Conservation (phyloP, 2,113 vertebrate species). For the Serinus canaria region DNA sequence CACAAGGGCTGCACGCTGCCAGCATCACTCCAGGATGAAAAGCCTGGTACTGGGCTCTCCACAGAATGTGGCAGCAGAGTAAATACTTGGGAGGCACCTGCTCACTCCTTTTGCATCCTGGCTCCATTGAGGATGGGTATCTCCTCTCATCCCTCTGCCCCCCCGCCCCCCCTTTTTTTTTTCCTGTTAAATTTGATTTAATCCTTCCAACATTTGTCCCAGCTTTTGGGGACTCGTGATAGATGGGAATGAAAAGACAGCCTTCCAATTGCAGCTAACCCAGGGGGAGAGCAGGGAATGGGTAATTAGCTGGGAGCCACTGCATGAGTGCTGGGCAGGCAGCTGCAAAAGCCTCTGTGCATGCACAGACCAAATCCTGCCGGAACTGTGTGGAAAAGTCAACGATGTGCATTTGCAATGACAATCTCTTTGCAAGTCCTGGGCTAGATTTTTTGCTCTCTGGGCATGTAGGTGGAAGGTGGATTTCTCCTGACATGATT, state of each 20-base stretch:
- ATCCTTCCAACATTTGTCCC: constrained; percentile 55
- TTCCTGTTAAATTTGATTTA: not conserved
- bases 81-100: constrained; percentile 53
- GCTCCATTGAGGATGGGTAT: not conserved
- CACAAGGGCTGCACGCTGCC: not conserved
- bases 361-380: not conserved
- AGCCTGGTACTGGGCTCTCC: constrained; percentile 38
- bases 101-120: constrained; percentile 11
- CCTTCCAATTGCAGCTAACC: constrained; percentile 11
- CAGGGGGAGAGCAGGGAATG: not conserved
- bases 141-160: not conserved
- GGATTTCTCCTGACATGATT: not conserved
- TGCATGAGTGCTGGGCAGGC: not conserved
- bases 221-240: constrained; percentile 37
- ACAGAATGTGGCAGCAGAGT: not conserved
- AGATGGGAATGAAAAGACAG: constrained; percentile 44
- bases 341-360: not conserved
- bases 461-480: not conserved
- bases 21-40: constrained; percentile 39
- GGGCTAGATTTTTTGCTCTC: not conserved
- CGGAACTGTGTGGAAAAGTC: not conserved
- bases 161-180: not conserved
- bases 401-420: not conserved
- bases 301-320: constrained; percentile 2
- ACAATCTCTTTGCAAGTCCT: not conserved